Percentiles rank a stretch among this genome's conserved stretches.
Conservation (phyloP, 2,888 invertebrate species). For the Eristalis tenax region DNA sequence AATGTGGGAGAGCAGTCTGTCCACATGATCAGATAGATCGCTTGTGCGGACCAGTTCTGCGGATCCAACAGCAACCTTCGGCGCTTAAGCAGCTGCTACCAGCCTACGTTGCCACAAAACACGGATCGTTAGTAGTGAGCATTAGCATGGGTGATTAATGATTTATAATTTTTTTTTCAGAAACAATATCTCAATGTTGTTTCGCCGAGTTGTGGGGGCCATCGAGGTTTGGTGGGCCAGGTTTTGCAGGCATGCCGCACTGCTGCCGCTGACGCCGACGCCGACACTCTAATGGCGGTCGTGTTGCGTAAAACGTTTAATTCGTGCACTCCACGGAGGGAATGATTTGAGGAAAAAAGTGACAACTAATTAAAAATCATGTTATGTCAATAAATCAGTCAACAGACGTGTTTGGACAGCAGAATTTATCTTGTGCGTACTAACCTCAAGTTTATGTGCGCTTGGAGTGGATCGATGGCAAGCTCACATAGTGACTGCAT, state of each 20-base stretch:
- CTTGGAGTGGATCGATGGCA: slow-evolving; percentile 28
- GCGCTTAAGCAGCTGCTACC: slow-evolving; percentile 26
- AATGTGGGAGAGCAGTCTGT: slow-evolving; percentile 1
- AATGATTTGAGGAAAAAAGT: slow-evolving; percentile 43
- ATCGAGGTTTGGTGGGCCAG: background rate
- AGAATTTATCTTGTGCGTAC: slow-evolving; percentile 51
- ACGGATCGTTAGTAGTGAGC: slow-evolving; percentile 40
- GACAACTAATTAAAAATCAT: slow-evolving; percentile 69
- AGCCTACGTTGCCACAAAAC: slow-evolving; percentile 35
- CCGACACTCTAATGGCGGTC: slow-evolving; percentile 16
- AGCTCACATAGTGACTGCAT: background rate
- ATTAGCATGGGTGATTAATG: slow-evolving; percentile 50
- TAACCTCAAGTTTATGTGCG: slow-evolving; percentile 22
- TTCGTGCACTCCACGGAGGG: slow-evolving; percentile 30
- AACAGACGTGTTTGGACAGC: slow-evolving; percentile 53
- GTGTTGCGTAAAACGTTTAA: slow-evolving; percentile 54
- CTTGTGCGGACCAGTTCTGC: background rate
- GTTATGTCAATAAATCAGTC: slow-evolving; percentile 69
- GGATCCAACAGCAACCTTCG: slow-evolving; percentile 1
- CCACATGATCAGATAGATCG: slow-evolving; percentile 3
- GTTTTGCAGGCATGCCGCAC: background rate
- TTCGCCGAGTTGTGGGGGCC: slow-evolving; percentile 12
- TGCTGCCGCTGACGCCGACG: background rate
- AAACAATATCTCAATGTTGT: slow-evolving; percentile 44
- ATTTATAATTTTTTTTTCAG: slow-evolving; percentile 34